A percentile compares a stretch with the other conserved stretches of the same genome.
Evolutionary conservation across 64 coral and sea anemone genomes (phyloP).

Genomic region (Trachythela sp.): DNA sequence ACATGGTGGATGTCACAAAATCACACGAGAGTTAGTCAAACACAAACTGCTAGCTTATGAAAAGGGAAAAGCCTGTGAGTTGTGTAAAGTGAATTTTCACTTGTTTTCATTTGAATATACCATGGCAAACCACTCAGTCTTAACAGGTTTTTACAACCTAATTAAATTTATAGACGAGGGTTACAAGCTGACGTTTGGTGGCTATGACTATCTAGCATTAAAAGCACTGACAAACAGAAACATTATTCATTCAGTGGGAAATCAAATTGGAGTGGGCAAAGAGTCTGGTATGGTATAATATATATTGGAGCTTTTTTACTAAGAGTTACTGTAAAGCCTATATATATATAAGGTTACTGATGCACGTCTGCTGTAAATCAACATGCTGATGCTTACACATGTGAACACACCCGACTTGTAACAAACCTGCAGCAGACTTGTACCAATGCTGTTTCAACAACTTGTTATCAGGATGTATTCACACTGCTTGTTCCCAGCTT

Average conservation of each 20-base stretch:
- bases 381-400: too few relatives aligned
- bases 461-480: too few relatives aligned
- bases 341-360: too few relatives aligned
- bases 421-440: too few relatives aligned
- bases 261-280: slow-evolving; percentile 97
- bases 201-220: slow-evolving; percentile 93
- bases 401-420: too few relatives aligned
- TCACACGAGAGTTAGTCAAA: slow-evolving; percentile 74
- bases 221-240: slow-evolving; percentile 72
- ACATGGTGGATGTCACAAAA: slow-evolving; percentile 93
- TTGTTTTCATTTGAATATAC: too few relatives aligned
- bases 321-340: too few relatives aligned
- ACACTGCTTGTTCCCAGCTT: too few relatives aligned
- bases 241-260: slow-evolving; percentile 86
- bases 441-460: too few relatives aligned
- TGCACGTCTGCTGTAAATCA: too few relatives aligned
- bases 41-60: slow-evolving; percentile 89
- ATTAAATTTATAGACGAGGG: slow-evolving; percentile 68
- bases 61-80: slow-evolving; percentile 73
- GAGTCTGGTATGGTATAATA: slow-evolving; percentile 39
- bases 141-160: background rate
- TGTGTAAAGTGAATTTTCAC: too few relatives aligned
- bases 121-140: background rate
- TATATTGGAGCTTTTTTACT: too few relatives aligned
- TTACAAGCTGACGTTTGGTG: slow-evolving; percentile 77